Conservation (phyloP, 1,140 invertebrate species). For the Pseudachorutes palmiensis region DNA sequence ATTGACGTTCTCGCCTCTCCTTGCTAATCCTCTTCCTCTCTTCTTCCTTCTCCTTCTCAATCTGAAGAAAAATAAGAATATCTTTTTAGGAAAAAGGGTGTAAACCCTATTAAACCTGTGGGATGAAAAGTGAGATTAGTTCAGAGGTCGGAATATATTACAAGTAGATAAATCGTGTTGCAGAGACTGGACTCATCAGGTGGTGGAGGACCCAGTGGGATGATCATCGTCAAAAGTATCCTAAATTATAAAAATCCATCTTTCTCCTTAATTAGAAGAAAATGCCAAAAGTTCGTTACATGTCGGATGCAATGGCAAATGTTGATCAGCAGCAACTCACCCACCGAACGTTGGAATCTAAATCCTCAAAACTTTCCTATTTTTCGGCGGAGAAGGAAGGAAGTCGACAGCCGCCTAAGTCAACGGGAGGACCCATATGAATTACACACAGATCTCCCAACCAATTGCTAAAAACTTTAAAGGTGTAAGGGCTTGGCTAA, state of each 20-base stretch:
- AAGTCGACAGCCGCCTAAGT: conserved; percentile 32
- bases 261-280: neutral
- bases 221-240: neutral
- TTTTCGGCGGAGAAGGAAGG: neutral
- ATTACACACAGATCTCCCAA: conserved; percentile 17
- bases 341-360: neutral
- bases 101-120: too few relatives aligned
- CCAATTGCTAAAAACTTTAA: neutral
- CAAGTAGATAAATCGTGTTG: conserved; percentile 11
- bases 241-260: conserved; percentile 9
- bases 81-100: conserved; percentile 10
- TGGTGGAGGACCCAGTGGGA: neutral
- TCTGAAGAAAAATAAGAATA: conserved; percentile 37
- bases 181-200: neutral
- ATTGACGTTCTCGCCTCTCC: conserved; percentile 45
- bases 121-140: too few relatives aligned
- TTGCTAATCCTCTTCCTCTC: conserved; percentile 47
- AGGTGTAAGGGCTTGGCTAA: too few relatives aligned
- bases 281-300: neutral
- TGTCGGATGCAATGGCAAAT: neutral
- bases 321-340: conserved; percentile 6
- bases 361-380: neutral
- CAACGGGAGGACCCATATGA: conserved; percentile 35
- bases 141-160: too few relatives aligned
- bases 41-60: conserved; percentile 42